phyloP scores from a whole-genome alignment of 2,888 invertebrate genomes.

The Philonicus albiceps region DNA sequence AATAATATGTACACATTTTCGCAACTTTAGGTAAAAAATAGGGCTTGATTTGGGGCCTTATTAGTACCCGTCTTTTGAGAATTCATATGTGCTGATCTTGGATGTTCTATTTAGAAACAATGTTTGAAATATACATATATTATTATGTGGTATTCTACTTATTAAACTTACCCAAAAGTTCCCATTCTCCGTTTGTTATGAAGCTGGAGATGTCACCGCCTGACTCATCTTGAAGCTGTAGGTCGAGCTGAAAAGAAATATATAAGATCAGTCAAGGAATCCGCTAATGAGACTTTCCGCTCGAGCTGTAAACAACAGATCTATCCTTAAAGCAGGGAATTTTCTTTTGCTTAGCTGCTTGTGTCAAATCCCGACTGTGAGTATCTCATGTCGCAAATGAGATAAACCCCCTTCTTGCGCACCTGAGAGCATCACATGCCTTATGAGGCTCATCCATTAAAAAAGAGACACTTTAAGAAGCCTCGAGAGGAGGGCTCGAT shows the following conservation, averaged over 20 bases:
- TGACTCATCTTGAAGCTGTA: slow-evolving; percentile 88
- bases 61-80: no score
- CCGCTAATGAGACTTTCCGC: not conserved
- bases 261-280: not conserved
- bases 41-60: no score
- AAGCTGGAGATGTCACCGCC: slow-evolving; percentile 97
- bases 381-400: not conserved
- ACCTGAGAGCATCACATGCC: not conserved
- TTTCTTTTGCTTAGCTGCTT: not conserved
- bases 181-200: slow-evolving; percentile 99
- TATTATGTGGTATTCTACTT: not conserved
- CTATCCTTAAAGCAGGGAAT: not conserved
- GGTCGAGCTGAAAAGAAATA: slow-evolving; percentile 78
- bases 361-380: not conserved
- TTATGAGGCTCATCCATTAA: slow-evolving; percentile 36
- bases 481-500: not conserved
- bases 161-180: slow-evolving; percentile 83
- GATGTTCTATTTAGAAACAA: not conserved
- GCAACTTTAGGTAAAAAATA: no score
- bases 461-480: slow-evolving; percentile 8
- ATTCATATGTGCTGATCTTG: not conserved
- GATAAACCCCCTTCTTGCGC: not conserved
- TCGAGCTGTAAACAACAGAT: not conserved
- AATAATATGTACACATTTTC: no score
- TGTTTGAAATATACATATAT: not conserved